Base-by-base conservation (phyloP, 2,113 vertebrate genomes). In the Lagenorhynchus albirostris region DNA sequence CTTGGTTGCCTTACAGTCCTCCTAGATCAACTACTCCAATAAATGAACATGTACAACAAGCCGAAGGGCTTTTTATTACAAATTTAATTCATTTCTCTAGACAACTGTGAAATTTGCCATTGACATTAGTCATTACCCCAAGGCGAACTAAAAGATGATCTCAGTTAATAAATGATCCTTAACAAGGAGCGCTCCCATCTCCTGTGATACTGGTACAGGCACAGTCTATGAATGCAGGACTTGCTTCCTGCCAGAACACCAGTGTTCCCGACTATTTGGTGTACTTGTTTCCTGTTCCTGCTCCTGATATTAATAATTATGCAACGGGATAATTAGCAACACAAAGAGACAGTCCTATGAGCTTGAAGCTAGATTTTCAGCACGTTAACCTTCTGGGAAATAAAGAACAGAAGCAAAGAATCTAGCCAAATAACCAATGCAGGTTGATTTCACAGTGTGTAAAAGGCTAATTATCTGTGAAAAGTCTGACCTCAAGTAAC, bases 1-100 rank as follows among this genome's bases (percentile, higher is more conserved):
- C 99, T 98, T 98, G 97, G 99, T 99, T 99, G 99, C 99, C 99
- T 99, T 99, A 99, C 99, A 99, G 98, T 99, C 99, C 99, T 99
- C 98, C 98, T 99, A 99, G 99, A 99, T 99, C 99, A 99, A 99
- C 99, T 99, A 99, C 99, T 99, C 99, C 98, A 99, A 99, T 99
- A 99, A 99, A 99, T 99, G 99, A 99, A 99, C 99, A 99, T 99
- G 99, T 99, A 99, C 99, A 99, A 99, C 99, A 99, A 99, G 99
- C 99, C 99, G 99, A 99, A 99, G 99, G 99, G 99, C 99, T 99
- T 99, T 99, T 99, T 99, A 99, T 99, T 99, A 99, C 99, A 99
- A 99, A 99, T 99, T 99, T 99, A 99, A 99, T 99, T 99, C 99
- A 99, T 99, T 99, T 99, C 99, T 99, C 99, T 99, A 99, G 99